Conservation (phyloP, 2,888 invertebrate genomes). For the Drosophila nr. medialis region DNA sequence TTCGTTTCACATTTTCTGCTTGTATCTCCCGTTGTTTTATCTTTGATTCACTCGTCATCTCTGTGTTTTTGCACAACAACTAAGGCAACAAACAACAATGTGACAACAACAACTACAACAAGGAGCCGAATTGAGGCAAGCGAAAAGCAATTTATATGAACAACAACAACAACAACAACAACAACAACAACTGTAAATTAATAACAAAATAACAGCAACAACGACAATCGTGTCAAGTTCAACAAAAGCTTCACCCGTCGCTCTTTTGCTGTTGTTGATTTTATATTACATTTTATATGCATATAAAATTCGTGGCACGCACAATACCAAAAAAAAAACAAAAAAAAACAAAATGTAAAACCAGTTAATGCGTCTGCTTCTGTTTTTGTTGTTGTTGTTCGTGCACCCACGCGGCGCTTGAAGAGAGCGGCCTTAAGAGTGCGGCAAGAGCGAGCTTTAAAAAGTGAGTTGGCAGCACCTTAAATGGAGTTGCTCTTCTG, state of each 20-base stretch:
- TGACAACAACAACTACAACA: slow-evolving; percentile 38
- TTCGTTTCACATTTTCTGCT: slow-evolving; percentile 16
- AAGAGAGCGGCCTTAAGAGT: slow-evolving; percentile 19
- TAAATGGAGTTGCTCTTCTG: slow-evolving; percentile 25
- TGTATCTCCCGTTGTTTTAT: slow-evolving; percentile 16
- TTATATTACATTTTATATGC: slow-evolving; percentile 29
- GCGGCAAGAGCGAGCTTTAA: slow-evolving; percentile 10
- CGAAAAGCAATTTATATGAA: slow-evolving; percentile 42
- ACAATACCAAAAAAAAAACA: slow-evolving; percentile 32
- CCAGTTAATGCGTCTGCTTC: slow-evolving; percentile 70
- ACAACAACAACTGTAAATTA: slow-evolving; percentile 30
- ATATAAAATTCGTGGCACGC: slow-evolving; percentile 68
- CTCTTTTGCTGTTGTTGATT: slow-evolving; percentile 33
- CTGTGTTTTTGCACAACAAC: slow-evolving; percentile 68
- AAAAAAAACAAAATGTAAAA: slow-evolving; percentile 43
- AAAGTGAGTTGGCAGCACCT: slow-evolving; percentile 15
- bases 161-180: slow-evolving; percentile 30
- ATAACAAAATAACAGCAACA: slow-evolving; percentile 32
- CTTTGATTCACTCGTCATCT: slow-evolving; percentile 27
- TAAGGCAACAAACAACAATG: slow-evolving; percentile 38
- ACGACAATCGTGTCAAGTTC: slow-evolving; percentile 74
- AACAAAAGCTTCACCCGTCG: slow-evolving; percentile 74
- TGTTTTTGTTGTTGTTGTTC: slow-evolving; percentile 20
- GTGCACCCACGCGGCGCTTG: slow-evolving; percentile 66
- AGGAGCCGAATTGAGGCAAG: slow-evolving; percentile 11